Evolutionary conservation across 2,888 invertebrate genomes (phyloP), one percentile per base, ranked within the genome.

Genomic region (Idaea biselata): DNA sequence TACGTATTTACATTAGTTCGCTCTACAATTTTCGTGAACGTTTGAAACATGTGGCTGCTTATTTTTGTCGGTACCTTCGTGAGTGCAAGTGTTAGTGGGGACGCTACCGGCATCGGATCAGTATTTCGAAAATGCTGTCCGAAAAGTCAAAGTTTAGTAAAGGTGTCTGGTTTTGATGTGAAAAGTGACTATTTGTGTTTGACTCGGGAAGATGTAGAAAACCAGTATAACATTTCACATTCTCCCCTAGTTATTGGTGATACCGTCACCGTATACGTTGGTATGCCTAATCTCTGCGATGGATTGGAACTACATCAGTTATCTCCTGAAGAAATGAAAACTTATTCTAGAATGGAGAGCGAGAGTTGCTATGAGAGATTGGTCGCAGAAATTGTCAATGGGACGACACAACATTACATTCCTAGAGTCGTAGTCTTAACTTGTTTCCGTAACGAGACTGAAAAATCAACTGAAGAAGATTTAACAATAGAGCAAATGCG

Each of bases 61-160:
- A 74, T 82, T 73, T 73, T 82, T 64, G 56, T 83, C 71, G 76
- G 79, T 77, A 72, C 73, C 66, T 75, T 81, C 67, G 68, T 81
- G 62, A 71, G 70, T 70, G 76, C 69, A 62, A 75, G 68, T 70
- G 72, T 68, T 58, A 72, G 74, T 73, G 73, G 68, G 61, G 75
- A 76, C 68, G 63, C 62, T 54, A 66, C 71, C 73, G 74, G 75
- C 58, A 75, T 79, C 68, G 67, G 69, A 53, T 68, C 73, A 61
- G 73, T 79, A 72, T 88, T 91, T 73, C 82, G 82, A 61, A 93
- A 91, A 79, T 93, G 93, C 74, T 93, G 93, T 75, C 76, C 79
- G 3, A 76, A 75, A 57, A 73, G 73, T 67, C 73, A 87, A 67
- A 86, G 82, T 74, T 81, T 93, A 58, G 67, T 87, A 62, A 88